A percentile compares a stretch with the other conserved stretches of the same genome.
phyloP scores from a whole-genome alignment of 2,888 invertebrate genomes.

The Agapostemon virescens region DNA sequence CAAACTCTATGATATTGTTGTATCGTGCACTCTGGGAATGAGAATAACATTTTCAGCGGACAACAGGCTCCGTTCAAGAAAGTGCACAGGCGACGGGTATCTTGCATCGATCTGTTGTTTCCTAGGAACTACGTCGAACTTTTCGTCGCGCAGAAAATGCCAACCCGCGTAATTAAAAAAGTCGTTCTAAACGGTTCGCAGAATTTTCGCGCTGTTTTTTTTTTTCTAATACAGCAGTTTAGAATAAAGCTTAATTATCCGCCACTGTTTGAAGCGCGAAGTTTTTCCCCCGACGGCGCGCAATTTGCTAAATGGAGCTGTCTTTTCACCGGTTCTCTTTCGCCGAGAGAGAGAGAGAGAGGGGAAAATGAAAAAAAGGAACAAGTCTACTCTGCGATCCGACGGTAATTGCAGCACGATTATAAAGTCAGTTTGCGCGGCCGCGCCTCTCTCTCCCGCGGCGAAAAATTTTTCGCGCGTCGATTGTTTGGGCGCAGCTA shows the following conservation, averaged over 20 bases:
- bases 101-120: background rate
- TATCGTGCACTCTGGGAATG: background rate
- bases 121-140: background rate
- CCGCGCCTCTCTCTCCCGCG: background rate
- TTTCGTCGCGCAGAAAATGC: background rate
- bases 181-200: background rate
- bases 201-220: background rate
- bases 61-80: no score
- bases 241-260: constrained; percentile 34
- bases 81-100: no score
- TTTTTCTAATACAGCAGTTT: background rate
- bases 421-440: constrained; percentile 19
- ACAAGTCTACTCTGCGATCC: background rate
- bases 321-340: constrained; percentile 10
- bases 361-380: constrained; percentile 10
- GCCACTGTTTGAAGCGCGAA: constrained; percentile 7
- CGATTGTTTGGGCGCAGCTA: constrained; percentile 19
- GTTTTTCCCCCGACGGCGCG: background rate
- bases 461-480: background rate
- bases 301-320: constrained; percentile 46
- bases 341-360: no score
- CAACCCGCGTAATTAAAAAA: no score
- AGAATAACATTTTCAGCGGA: no score
- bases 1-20: background rate
- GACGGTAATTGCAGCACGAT: constrained; percentile 31